Base-by-base conservation (phyloP, 2,113 vertebrate species). In the Mixornis gularis region DNA sequence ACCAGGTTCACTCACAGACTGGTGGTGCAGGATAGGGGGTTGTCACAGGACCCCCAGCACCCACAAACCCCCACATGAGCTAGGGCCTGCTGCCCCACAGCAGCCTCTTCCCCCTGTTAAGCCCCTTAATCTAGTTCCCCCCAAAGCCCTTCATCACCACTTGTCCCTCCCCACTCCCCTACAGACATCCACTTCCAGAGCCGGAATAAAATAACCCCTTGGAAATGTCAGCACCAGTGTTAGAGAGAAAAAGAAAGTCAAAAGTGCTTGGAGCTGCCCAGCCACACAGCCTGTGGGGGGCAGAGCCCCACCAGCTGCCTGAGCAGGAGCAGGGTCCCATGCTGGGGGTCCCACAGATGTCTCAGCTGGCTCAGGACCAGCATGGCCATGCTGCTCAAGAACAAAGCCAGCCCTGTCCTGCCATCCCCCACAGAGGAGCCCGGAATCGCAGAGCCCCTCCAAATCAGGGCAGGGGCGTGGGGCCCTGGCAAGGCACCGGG, bases 251-350 rank as follows among this genome's bases (percentile, higher is more conserved):
- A 48, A 90, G 12, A 81, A 86, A 91, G 78, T 87, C 88, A 46
- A 87, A 92, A 95, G 94, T 94, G 92, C 94, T 63, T 55, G 63
- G 84, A 92, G 79, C 30, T 14, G 22, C 68, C 49, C 58, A 71
- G 44, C 48, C 53, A 32, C 12, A 7, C 3, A 7, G 25, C 41
- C 24, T 1, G 32, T 15, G 68, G 3, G 5, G 9, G 3, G 2
- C 43, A 85, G 64, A 83, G 65, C 70, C 73, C 87, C 58, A 41
- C 77, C 69, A 84, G 68, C 49, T 82, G 17, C 83, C 55, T 0
- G 2, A 65, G 30, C 1, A 1, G 68, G n/a, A 84, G 59, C 27
- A 7, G 62, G 17, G 48, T 74, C 63, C 68, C 12, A 1, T 1
- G 1, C 4, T 0, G 0, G 29, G 62, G 29, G 27, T 34, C 63